Evolutionary conservation across 2,888 invertebrate genomes (phyloP).

Genomic region (Laspeyria flexula): DNA sequence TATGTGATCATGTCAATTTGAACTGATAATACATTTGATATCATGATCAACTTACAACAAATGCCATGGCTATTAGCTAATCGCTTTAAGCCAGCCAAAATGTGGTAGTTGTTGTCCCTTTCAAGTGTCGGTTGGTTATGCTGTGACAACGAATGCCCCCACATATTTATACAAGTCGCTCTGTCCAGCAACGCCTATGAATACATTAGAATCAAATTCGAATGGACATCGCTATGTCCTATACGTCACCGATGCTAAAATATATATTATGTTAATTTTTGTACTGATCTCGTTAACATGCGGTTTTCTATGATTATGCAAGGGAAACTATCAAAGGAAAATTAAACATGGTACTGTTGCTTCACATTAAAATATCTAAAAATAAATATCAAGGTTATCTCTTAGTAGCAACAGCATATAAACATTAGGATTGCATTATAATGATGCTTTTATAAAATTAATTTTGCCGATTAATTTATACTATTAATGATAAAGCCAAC

Average conservation of each 20-base stretch:
- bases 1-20: neutral
- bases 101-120: constrained; percentile 72
- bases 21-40: constrained; percentile 7
- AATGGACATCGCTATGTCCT: constrained; percentile 52
- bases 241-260: constrained; percentile 54
- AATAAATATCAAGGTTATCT: constrained; percentile 23
- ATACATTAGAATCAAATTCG: constrained; percentile 64
- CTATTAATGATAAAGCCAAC: too few species aligned
- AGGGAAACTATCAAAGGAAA: constrained; percentile 32
- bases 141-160: constrained; percentile 62
- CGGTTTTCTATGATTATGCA: constrained; percentile 50
- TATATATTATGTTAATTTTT: constrained; percentile 50
- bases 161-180: constrained; percentile 80
- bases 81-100: constrained; percentile 77
- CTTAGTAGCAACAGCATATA: neutral
- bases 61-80: constrained; percentile 85
- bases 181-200: constrained; percentile 68
- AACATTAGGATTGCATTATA: neutral
- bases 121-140: constrained; percentile 75
- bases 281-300: constrained; percentile 37
- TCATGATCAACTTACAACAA: constrained; percentile 74
- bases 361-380: constrained; percentile 24
- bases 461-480: neutral
- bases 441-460: neutral
- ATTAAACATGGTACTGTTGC: constrained; percentile 24